Conservation (phyloP, 2,797 vertebrate species). For the Hemitrygon akajei region DNA sequence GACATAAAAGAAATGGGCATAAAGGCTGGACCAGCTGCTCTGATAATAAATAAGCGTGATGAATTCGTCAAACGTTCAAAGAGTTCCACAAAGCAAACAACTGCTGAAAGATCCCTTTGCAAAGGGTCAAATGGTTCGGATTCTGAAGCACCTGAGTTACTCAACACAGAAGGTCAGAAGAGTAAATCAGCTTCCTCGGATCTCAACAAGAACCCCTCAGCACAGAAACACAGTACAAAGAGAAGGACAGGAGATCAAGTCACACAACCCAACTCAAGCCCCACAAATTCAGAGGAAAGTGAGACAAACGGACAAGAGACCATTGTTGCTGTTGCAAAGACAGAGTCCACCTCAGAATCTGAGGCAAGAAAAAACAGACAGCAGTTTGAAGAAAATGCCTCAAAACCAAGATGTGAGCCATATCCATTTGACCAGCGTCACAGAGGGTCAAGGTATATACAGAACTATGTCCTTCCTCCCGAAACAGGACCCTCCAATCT, state of each 20-base stretch:
- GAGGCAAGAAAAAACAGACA: not conserved
- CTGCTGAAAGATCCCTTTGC: conserved; percentile 36
- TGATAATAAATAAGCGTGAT: conserved; percentile 43
- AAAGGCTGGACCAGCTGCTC: conserved; percentile 46
- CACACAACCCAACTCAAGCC: not conserved
- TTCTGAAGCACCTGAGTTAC: no score
- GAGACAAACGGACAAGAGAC: conserved; percentile 34
- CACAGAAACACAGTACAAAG: not conserved
- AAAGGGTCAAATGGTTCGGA: not conserved
- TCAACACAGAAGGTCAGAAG: not conserved
- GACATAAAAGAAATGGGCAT: conserved; percentile 51
- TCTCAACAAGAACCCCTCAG: not conserved
- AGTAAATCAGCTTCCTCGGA: conserved; percentile 35
- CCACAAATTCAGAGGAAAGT: not conserved
- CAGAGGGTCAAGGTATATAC: conserved; percentile 49
- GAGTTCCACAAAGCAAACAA: conserved; percentile 39
- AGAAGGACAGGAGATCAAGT: not conserved
- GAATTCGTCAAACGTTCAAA: conserved; percentile 19
- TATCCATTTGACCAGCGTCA: conserved; percentile 58
- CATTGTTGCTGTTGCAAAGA: conserved; percentile 16
- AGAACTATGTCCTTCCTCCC: conserved; percentile 54
- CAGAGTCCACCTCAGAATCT: conserved; percentile 31
- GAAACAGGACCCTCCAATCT: conserved; percentile 62
- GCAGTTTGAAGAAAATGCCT: not conserved
- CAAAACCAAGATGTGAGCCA: conserved; percentile 45